Evolutionary conservation across 1,140 invertebrate genomes (phyloP).

Genomic region (Pseudobourletiella spinata): DNA sequence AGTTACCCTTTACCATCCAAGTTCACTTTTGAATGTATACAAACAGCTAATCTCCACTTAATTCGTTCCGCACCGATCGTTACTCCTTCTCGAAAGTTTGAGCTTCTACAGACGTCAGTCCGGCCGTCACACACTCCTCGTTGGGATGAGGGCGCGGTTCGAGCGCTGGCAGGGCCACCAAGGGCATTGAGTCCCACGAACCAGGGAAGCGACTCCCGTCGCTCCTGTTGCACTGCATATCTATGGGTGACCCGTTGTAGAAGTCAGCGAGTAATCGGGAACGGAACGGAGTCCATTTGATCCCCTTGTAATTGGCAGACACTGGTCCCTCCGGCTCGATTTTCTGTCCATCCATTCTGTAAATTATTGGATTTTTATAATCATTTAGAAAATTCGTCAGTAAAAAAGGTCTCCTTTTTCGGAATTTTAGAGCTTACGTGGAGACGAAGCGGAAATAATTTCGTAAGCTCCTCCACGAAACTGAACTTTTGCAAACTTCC

Average conservation of each 20-base stretch:
- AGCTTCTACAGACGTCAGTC: too few relatives aligned
- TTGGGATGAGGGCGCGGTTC: slow-evolving; percentile 43
- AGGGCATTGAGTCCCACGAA: slow-evolving; percentile 54
- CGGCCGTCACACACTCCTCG: slow-evolving; percentile 43
- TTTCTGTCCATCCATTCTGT: slow-evolving; percentile 55
- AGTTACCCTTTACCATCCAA: too few relatives aligned
- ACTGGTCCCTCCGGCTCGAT: slow-evolving; percentile 44
- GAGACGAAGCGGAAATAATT: slow-evolving; percentile 31
- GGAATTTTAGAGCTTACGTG: too few relatives aligned
- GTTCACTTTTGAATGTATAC: too few relatives aligned
- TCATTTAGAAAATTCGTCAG: not conserved
- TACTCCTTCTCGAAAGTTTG: too few relatives aligned
- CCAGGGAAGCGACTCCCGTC: slow-evolving; percentile 74
- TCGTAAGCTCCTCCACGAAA: slow-evolving; percentile 26
- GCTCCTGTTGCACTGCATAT: slow-evolving; percentile 92
- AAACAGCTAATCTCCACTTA: too few relatives aligned
- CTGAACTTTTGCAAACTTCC: slow-evolving; percentile 49
- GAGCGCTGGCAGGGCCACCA: slow-evolving; percentile 47
- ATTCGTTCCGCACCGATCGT: too few relatives aligned
- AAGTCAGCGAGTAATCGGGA: slow-evolving; percentile 61
- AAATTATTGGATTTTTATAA: not conserved
- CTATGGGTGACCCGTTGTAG: slow-evolving; percentile 75
- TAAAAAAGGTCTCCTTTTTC: not conserved
- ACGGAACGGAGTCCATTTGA: slow-evolving; percentile 73
- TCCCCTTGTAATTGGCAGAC: slow-evolving; percentile 67